Evolutionary conservation across 2,888 invertebrate genomes (phyloP).

Genomic region (Carterocephalus palaemon): DNA sequence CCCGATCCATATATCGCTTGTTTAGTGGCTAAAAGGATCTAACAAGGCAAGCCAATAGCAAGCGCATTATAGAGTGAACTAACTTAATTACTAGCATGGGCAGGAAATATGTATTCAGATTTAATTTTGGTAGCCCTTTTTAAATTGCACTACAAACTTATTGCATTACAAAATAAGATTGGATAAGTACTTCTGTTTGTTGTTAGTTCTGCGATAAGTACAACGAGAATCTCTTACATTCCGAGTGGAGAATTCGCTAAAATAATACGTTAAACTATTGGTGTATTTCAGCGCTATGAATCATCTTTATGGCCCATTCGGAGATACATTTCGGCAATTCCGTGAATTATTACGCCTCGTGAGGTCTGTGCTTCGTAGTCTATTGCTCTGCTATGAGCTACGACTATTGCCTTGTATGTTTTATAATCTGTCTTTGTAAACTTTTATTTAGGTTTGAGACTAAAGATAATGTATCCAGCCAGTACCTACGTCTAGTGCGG

Average conservation of each 20-base stretch:
- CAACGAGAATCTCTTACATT: constrained; percentile 19
- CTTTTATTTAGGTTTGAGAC: too few relatives aligned
- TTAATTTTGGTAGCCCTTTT: too few relatives aligned
- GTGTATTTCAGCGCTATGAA: constrained; percentile 52
- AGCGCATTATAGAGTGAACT: too few relatives aligned
- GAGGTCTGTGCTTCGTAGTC: constrained; percentile 33
- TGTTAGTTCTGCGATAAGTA: constrained; percentile 4
- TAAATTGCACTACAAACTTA: too few relatives aligned
- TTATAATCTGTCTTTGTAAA: constrained; percentile 6
- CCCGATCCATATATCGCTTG: too few relatives aligned
- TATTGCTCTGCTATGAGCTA: constrained; percentile 30
- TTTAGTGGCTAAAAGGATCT: too few relatives aligned
- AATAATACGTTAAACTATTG: constrained; percentile 54
- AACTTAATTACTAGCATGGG: too few relatives aligned
- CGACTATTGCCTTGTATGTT: constrained; percentile 25
- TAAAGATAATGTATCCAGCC: too few relatives aligned
- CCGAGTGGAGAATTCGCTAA: constrained; percentile 21
- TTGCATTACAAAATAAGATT: too few relatives aligned
- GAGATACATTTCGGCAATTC: constrained; percentile 66
- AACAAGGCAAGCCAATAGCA: too few relatives aligned
- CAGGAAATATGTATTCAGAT: too few relatives aligned
- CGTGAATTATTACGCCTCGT: constrained; percentile 52
- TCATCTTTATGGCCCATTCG: constrained; percentile 73
- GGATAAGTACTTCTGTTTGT: constrained; percentile 1
- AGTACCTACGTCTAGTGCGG: too few relatives aligned